Evolutionary conservation across 2,797 vertebrate species (phyloP).

Genomic region (Lepus oiostolus): DNA sequence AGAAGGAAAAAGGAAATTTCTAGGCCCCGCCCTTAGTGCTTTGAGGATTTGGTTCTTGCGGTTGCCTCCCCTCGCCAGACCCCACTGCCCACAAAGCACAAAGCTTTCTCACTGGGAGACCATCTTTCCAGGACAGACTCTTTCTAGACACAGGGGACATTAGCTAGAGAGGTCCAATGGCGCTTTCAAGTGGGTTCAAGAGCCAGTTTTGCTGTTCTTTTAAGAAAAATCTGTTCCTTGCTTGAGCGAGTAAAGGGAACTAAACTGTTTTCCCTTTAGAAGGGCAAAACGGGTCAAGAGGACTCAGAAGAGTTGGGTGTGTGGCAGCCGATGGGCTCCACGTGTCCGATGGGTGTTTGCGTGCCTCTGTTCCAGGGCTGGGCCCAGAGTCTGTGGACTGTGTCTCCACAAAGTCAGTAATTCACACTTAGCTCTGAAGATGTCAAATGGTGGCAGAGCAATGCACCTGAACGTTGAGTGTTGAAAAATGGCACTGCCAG

Average conservation of each 20-base stretch:
- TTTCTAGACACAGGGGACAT: not conserved
- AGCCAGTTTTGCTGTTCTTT: not conserved
- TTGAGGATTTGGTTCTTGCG: not conserved
- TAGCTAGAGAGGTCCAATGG: not conserved
- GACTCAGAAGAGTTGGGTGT: not conserved
- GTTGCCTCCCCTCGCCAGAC: not conserved
- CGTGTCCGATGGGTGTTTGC: not conserved
- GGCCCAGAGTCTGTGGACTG: not conserved
- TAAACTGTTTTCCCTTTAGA: not conserved
- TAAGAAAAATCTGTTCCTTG: not conserved
- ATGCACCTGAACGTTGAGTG: constrained; percentile 77
- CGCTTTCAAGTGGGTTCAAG: not conserved
- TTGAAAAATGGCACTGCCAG: constrained; percentile 79
- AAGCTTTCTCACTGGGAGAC: not conserved
- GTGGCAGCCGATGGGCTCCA: too few relatives aligned
- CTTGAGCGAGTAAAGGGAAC: not conserved
- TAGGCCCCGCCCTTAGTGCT: not conserved
- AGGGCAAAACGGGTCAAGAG: not conserved
- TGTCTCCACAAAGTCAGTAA: accelerated
- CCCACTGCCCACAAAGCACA: not conserved
- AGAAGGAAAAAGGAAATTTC: not conserved
- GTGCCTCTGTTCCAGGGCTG: not conserved
- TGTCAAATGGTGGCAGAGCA: not conserved
- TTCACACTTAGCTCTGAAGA: not conserved
- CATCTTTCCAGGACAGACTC: constrained; percentile 9